Conservation (phyloP, 2,888 invertebrate species). For the Acheta domesticus region DNA sequence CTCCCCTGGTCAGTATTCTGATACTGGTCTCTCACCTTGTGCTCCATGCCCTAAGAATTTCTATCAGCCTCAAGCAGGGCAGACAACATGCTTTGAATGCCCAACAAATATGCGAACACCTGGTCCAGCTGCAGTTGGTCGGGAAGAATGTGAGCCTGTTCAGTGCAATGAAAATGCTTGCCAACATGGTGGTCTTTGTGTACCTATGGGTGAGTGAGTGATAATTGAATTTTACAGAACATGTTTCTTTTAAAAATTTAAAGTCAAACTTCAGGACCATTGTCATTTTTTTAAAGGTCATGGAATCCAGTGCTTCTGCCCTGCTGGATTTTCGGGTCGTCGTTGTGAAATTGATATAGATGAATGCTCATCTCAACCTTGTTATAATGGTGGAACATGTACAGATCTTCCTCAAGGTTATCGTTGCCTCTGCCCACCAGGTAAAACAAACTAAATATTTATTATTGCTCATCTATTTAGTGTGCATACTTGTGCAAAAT, state of each 20-base stretch:
- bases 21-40: conserved; percentile 90
- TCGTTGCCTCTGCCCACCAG: conserved; percentile 80
- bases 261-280: neutral
- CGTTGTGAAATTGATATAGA: conserved; percentile 93
- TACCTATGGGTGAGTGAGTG: conserved; percentile 62
- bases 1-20: conserved; percentile 83
- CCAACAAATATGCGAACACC: conserved; percentile 86
- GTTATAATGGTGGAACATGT: conserved; percentile 89
- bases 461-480: neutral
- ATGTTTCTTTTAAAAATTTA: neutral
- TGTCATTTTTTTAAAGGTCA: conserved; percentile 54
- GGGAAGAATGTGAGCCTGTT: conserved; percentile 83
- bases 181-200: conserved; percentile 86
- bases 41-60: conserved; percentile 88
- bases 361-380: conserved; percentile 91
- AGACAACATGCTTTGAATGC: conserved; percentile 84
- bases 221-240: neutral
- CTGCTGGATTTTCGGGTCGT: conserved; percentile 89
- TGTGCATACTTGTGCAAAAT: neutral
- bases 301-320: conserved; percentile 86
- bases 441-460: conserved; percentile 37
- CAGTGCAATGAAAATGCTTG: conserved; percentile 85
- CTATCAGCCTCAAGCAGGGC: conserved; percentile 82
- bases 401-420: conserved; percentile 90
- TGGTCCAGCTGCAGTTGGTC: conserved; percentile 70